Conservation (phyloP, 1,140 invertebrate genomes). For the Bombus consobrinus region DNA sequence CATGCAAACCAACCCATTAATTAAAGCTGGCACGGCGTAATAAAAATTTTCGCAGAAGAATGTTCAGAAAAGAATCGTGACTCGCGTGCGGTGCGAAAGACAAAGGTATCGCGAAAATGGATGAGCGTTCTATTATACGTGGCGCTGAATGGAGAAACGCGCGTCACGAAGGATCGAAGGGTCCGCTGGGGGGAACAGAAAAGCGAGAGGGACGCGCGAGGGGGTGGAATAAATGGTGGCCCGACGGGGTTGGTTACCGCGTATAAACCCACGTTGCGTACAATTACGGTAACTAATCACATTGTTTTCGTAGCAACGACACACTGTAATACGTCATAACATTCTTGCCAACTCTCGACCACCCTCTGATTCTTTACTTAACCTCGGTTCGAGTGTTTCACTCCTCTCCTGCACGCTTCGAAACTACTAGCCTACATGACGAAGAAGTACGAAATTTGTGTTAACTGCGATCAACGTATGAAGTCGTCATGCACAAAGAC, state of each 20-base stretch:
- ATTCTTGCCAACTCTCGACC: conserved; percentile 50
- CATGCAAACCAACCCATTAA: conserved; percentile 25
- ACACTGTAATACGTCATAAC: conserved; percentile 74
- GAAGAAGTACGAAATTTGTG: conserved; percentile 66
- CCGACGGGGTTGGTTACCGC: conserved; percentile 55
- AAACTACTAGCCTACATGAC: conserved; percentile 69
- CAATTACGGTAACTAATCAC: conserved; percentile 76
- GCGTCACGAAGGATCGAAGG: conserved; percentile 34
- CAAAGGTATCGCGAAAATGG: conserved; percentile 59
- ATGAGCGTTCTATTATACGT: conserved; percentile 63
- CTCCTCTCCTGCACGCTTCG: conserved; percentile 41
- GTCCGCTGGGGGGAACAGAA: not conserved
- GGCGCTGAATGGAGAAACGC: conserved; percentile 20
- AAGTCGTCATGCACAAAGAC: not conserved
- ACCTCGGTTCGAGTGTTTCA: conserved; percentile 13
- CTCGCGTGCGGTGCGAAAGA: conserved; percentile 24
- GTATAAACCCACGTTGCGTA: conserved; percentile 62
- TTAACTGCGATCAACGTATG: conserved; percentile 54
- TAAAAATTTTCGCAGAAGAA: conserved; percentile 39
- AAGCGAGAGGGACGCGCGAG: conserved; percentile 21
- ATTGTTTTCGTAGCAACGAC: conserved; percentile 75
- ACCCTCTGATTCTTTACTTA: conserved; percentile 59
- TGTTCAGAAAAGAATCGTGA: conserved; percentile 38
- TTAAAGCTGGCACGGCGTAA: conserved; percentile 9
- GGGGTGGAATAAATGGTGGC: conserved; percentile 21